These are phyloP conservation scores for Grantiella picta DNA, from an alignment of 2,113 vertebrate species.

Conservation along the genomic window DNA sequence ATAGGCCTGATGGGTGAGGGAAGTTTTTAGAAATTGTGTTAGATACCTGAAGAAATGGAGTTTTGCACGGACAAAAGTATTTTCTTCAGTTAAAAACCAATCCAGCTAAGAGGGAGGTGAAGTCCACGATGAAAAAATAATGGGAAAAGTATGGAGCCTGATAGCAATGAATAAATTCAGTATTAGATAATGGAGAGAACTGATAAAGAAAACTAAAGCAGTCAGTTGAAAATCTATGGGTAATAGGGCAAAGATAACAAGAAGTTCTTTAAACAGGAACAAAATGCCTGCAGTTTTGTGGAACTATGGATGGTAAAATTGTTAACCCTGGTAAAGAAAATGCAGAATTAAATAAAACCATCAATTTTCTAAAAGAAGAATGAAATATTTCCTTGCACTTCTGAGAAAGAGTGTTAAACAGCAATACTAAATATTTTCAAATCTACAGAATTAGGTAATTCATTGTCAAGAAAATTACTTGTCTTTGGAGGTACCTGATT, in stretches of 20 bases:
- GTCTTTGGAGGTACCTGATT: background rate
- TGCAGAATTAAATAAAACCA: background rate
- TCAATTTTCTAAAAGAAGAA: background rate
- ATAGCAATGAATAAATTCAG: conserved; percentile 53
- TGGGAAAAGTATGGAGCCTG: conserved; percentile 36
- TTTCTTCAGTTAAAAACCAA: conserved; percentile 24
- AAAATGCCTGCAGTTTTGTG: background rate
- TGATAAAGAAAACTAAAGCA: conserved; percentile 51
- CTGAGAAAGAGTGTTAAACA: background rate
- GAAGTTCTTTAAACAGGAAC: conserved; percentile 5
- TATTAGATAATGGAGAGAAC: conserved; percentile 49
- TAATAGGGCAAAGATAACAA: conserved; percentile 39
- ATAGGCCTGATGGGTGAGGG: background rate
- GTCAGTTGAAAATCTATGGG: conserved; percentile 25
- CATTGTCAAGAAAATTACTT: background rate
- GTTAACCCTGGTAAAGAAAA: background rate
- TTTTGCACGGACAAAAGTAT: background rate
- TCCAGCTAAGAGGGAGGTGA: conserved; percentile 15
- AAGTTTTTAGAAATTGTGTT: background rate
- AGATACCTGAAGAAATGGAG: background rate
- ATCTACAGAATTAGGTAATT: background rate
- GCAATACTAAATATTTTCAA: background rate
- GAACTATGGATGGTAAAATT: background rate
- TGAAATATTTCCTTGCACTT: background rate
- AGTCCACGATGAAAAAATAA: conserved; percentile 44